These are phyloP conservation scores for Heterodera schachtii DNA, from an alignment of 1,140 invertebrate genomes.

Conservation along the genomic window DNA sequence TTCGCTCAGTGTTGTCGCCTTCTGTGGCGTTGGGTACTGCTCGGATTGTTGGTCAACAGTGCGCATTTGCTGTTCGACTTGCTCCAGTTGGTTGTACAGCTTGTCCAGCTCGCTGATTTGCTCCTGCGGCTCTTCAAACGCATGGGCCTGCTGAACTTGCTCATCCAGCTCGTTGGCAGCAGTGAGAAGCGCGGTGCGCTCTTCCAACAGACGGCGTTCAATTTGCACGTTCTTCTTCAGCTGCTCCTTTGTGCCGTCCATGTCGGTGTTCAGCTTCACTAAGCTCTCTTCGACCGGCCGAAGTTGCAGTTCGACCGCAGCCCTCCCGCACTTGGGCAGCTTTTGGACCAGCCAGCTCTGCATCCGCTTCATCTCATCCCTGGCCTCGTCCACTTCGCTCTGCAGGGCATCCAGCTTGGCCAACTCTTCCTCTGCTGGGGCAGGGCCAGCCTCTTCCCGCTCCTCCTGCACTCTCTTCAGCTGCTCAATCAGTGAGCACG, in stretches of 20 bases:
- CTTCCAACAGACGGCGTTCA: slow-evolving; percentile 5
- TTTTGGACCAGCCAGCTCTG: slow-evolving; percentile 9
- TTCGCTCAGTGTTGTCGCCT: background rate
- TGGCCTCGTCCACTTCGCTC: slow-evolving; percentile 3
- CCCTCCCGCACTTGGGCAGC: background rate
- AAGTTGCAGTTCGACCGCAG: slow-evolving; percentile 4
- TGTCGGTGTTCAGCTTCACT: slow-evolving; percentile 12
- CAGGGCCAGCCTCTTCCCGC: slow-evolving; percentile 6
- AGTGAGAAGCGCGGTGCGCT: slow-evolving; percentile 7
- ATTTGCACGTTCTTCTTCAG: slow-evolving; percentile 17
- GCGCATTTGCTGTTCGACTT: slow-evolving; percentile 32
- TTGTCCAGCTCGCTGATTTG: slow-evolving; percentile 33
- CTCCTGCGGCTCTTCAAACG: slow-evolving; percentile 7
- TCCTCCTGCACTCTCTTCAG: slow-evolving; percentile 12
- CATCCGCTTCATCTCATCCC: slow-evolving; percentile 10
- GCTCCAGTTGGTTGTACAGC: slow-evolving; percentile 38
- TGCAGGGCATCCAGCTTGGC: slow-evolving; percentile 21
- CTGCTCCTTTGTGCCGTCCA: slow-evolving; percentile 3
- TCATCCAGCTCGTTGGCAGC: slow-evolving; percentile 1
- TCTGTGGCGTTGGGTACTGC: background rate
- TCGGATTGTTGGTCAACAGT: slow-evolving; percentile 18
- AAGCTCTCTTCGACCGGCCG: slow-evolving; percentile 3
- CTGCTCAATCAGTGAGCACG: slow-evolving; percentile 11
- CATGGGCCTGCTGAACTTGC: slow-evolving; percentile 13
- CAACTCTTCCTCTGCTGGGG: slow-evolving; percentile 21